Conservation (phyloP, 2,888 invertebrate genomes). For the Esperia sulphurella region DNA sequence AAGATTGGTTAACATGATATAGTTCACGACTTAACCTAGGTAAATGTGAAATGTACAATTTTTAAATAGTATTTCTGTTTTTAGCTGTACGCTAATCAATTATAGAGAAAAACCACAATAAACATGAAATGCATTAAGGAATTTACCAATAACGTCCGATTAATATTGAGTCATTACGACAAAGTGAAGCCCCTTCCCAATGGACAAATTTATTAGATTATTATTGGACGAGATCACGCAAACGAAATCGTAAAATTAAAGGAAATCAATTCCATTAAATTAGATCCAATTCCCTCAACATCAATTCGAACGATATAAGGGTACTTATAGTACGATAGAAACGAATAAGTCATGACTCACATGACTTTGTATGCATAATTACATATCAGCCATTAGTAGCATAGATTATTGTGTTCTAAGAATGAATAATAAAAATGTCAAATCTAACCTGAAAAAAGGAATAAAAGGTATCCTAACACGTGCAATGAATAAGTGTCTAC, state of each 20-base stretch:
- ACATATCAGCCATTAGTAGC: too few species aligned
- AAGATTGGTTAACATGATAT: too few species aligned
- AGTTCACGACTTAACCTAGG: too few species aligned
- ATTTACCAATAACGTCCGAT: slow-evolving; percentile 52
- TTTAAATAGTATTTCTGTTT: too few species aligned
- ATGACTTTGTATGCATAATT: too few species aligned
- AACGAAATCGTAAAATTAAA: slow-evolving; percentile 76
- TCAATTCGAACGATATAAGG: slow-evolving; percentile 20
- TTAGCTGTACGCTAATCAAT: too few species aligned
- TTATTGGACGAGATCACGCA: slow-evolving; percentile 75
- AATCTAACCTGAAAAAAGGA: slow-evolving; percentile 13
- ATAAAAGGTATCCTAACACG: slow-evolving; percentile 23
- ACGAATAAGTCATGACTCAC: too few species aligned
- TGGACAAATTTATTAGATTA: slow-evolving; percentile 73
- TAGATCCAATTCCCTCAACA: slow-evolving; percentile 65
- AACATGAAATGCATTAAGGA: slow-evolving; percentile 22
- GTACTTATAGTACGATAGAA: not conserved
- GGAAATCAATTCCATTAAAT: slow-evolving; percentile 69
- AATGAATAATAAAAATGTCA: slow-evolving; percentile 10
- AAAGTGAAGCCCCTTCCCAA: slow-evolving; percentile 54
- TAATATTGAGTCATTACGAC: slow-evolving; percentile 58
- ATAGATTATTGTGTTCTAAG: not conserved
- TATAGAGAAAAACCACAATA: slow-evolving; percentile 9
- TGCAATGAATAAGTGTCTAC: slow-evolving; percentile 40
- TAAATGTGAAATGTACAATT: too few species aligned